A percentile compares a stretch with the other conserved stretches of the same genome.
Conservation (phyloP, 2,888 invertebrate genomes). For the Diarsia rubi region DNA sequence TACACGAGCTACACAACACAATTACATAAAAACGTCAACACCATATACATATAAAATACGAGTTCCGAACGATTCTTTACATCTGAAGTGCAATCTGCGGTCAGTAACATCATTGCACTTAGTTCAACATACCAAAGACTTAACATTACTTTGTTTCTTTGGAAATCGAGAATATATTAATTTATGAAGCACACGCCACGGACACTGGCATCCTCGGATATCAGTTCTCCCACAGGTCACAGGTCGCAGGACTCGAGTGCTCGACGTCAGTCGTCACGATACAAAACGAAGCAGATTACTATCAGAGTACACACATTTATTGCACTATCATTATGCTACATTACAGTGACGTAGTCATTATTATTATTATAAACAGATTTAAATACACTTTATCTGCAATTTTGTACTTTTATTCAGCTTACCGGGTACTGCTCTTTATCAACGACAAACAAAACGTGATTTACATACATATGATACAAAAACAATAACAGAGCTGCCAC, state of each 20-base stretch:
- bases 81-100: constrained; percentile 74
- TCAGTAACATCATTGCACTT: constrained; percentile 83
- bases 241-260: constrained; percentile 51
- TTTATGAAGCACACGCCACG: constrained; percentile 78
- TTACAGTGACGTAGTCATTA: constrained; percentile 71
- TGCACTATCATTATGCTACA: constrained; percentile 89
- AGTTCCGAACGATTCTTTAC: constrained; percentile 77
- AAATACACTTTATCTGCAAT: constrained; percentile 85
- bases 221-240: constrained; percentile 72
- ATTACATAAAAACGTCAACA: constrained; percentile 75
- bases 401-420: constrained; percentile 88
- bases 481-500: constrained; percentile 72
- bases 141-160: constrained; percentile 83
- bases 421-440: constrained; percentile 67
- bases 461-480: constrained; percentile 78
- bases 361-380: constrained; percentile 81
- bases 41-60: constrained; percentile 84
- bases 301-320: constrained; percentile 80
- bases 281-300: constrained; percentile 66
- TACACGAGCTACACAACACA: constrained; percentile 77
- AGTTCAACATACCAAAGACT: constrained; percentile 82
- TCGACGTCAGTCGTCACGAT: constrained; percentile 56
- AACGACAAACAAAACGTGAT: constrained; percentile 68
- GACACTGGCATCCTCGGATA: constrained; percentile 73
- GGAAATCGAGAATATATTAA: constrained; percentile 82